phyloP scores from a whole-genome alignment of 2,888 invertebrate genomes.

The Andrena flavipes region DNA sequence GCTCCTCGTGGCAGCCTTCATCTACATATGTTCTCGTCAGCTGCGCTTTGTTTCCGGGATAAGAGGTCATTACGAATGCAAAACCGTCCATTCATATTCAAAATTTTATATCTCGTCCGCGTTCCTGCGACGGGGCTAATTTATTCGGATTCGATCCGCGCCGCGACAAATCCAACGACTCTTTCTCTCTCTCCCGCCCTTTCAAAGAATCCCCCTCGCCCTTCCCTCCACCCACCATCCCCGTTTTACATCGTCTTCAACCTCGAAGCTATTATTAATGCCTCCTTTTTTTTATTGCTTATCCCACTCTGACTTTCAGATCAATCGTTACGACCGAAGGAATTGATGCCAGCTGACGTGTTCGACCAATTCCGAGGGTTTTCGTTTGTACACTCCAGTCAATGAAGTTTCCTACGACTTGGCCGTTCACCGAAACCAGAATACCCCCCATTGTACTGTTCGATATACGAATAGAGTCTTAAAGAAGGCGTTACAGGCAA shows the following conservation, averaged over 20 bases:
- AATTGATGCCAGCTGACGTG: slow-evolving; percentile 54
- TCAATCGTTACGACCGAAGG: slow-evolving; percentile 43
- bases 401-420: neutral
- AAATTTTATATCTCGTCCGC: slow-evolving; percentile 92
- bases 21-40: slow-evolving; percentile 88
- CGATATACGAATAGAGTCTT: neutral
- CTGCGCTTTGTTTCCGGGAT: slow-evolving; percentile 87
- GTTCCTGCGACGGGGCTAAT: slow-evolving; percentile 88
- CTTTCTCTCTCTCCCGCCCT: slow-evolving; percentile 44
- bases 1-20: slow-evolving; percentile 79
- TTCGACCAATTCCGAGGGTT: neutral
- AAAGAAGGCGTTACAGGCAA: too few species aligned
- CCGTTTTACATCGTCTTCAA: slow-evolving; percentile 31
- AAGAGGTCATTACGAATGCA: slow-evolving; percentile 93
- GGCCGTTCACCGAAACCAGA: neutral
- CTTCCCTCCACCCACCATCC: neutral
- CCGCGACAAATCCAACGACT: slow-evolving; percentile 83
- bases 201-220: slow-evolving; percentile 10
- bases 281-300: slow-evolving; percentile 39
- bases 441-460: neutral
- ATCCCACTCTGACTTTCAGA: slow-evolving; percentile 36
- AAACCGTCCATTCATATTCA: slow-evolving; percentile 96
- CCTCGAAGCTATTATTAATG: slow-evolving; percentile 60
- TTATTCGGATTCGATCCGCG: slow-evolving; percentile 88
- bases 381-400: neutral